Evolutionary conservation across 2,797 vertebrate species (phyloP).

Genomic region (Enteromius trimaculatus): DNA sequence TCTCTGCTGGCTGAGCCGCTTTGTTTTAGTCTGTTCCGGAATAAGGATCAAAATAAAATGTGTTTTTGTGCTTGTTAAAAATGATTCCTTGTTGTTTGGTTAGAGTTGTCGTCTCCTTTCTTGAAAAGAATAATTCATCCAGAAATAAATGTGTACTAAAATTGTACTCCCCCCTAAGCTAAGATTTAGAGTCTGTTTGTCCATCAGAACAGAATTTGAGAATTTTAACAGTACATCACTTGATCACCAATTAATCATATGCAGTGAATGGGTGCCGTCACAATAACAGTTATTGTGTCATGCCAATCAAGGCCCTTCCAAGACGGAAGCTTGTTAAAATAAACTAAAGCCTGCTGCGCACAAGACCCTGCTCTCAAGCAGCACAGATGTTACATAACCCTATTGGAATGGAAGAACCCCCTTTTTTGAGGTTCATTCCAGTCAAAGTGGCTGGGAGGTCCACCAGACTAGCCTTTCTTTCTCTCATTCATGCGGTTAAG

Average conservation of each 20-base stretch:
- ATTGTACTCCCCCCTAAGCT: not conserved
- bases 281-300: conserved; percentile 25
- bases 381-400: conserved; percentile 61
- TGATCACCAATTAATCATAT: too few species aligned
- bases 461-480: conserved; percentile 7
- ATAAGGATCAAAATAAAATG: conserved; percentile 38
- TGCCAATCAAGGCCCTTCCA: conserved; percentile 45
- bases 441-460: conserved; percentile 27
- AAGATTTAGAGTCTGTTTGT: too few species aligned
- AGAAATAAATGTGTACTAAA: not conserved
- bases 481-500: conserved; percentile 10
- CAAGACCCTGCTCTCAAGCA: conserved; percentile 36
- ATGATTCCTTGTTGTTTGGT: not conserved
- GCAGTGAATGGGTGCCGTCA: too few species aligned
- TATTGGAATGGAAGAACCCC: conserved; percentile 7
- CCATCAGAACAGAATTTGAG: too few species aligned
- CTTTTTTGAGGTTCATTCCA: conserved; percentile 30
- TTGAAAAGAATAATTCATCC: not conserved
- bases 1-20: conserved; percentile 39
- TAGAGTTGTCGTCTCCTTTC: not conserved
- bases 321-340: conserved; percentile 48
- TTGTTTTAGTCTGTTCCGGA: conserved; percentile 45
- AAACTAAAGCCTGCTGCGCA: conserved; percentile 42
- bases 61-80: conserved; percentile 39
- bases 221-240: too few species aligned